Evolutionary conservation across 2,888 invertebrate genomes (phyloP), one percentile per base, ranked within the genome.

Genomic region (Unio pictorum): DNA sequence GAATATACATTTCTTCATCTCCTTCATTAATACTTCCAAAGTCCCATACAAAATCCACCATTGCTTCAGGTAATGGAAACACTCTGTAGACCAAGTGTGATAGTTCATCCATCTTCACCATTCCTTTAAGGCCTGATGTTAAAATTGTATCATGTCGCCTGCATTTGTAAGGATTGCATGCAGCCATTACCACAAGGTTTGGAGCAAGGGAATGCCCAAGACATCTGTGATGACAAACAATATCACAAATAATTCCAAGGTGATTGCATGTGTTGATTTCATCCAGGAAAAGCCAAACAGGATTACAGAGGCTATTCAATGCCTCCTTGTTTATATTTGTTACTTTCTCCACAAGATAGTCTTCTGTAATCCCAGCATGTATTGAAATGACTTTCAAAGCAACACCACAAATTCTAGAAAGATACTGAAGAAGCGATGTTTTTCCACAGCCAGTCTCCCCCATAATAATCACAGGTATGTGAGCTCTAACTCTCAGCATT

Each of bases 381-480:
- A 78, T 72, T 61, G 74, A 74, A 20, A 73, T 30, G 2, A 75
- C 60, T 17, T 67, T 55, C 18, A 78, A 67, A 7, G 68, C 17
- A 3, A 74, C 60, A 20, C 64, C 74, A 57, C 70, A 72, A 11
- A 73, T 66, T 17, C 57, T 56, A 4, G 78, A 64, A 1, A 78
- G 71, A 55, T 71, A 78, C 23, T 64, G 61, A 23, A 80, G 69
- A 0, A 80, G 67, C 6, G 76, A 76, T 26, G 80, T 80, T 63
- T 80, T 80, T 23, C 80, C 80, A 75, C 80, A 80, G 4, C 80
- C 80, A 17, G 80, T 80, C 67, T 80, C 80, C 11, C 80, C 78
- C 80, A 80, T 80, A 28, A 80, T 75, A 20, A 80, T 68, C 15
- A 80, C 72, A 55, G 80, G 80, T 15, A 79, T 67, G 28, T 67